Evolutionary conservation across 2,113 vertebrate genomes (phyloP), one percentile per base, ranked within the genome.

Genomic region (Haemorhous mexicanus): DNA sequence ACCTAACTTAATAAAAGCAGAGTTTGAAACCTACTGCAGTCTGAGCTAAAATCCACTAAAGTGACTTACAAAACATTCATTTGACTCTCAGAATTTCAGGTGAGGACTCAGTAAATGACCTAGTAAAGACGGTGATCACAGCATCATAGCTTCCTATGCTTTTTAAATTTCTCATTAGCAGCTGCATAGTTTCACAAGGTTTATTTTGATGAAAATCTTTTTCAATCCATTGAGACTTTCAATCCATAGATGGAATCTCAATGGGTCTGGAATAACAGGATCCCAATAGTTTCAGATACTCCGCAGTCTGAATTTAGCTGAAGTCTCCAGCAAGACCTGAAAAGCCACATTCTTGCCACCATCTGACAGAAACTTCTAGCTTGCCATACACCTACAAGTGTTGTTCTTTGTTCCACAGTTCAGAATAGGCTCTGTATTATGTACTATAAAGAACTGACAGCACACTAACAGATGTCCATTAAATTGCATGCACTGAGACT

Each of bases 101-200:
- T 68, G 27, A 74, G 32, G 41, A 62, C 61, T 67, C 76, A 28
- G 46, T 61, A 93, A 72, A 68, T 14, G 13, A 90, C 11, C 22
- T 30, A 33, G 26, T 61, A 63, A 94, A 90, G 46, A 83, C 1
- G 59, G 7, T 12, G 18, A 92, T 95, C 43, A 91, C 28, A 63
- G 78, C 96, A 87, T 75, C 92, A 41, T 4, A 53, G 47, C 12
- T 81, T 95, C 87, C 70, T 96, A 35, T 87, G 93, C 66, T 91
- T 96, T 97, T 94, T 76, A 64, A 89, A 97, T 96, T 95, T 95
- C 87, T 89, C 4, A 0, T 96, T 90, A 96, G 86, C 35, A 96
- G 80, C 50, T 91, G 78, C 76, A 93, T 94, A 76, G 80, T 93
- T 94, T 94, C 83, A 87, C 14, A 5, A 93, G 16, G 52, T 78